Percentiles rank a stretch among this genome's conserved stretches.
Evolutionary conservation across 2,797 vertebrate genomes (phyloP).

Genomic region (Morus bassanus): DNA sequence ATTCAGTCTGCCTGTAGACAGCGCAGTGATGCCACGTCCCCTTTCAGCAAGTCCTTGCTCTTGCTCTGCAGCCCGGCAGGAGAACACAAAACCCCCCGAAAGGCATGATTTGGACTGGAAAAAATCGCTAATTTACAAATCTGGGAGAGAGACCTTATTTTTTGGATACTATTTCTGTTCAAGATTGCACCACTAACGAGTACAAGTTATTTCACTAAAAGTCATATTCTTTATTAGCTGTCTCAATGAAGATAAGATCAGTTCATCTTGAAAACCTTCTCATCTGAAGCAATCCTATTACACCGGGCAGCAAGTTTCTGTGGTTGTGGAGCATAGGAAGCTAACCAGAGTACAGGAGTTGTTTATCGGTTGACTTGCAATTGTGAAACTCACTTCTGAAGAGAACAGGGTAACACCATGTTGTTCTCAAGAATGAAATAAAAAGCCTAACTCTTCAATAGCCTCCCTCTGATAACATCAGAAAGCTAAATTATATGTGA

Average conservation of each 20-base stretch:
- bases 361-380: not conserved
- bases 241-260: not conserved
- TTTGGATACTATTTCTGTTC: not conserved
- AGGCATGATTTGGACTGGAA: not conserved
- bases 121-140: not conserved
- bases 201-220: not conserved
- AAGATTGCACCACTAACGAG: not conserved
- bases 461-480: not conserved
- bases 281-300: not conserved
- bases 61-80: not conserved
- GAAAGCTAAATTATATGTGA: not conserved
- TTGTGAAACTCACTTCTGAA: not conserved
- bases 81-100: not conserved
- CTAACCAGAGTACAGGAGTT: not conserved
- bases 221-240: not conserved
- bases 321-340: not conserved
- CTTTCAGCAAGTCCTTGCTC: not conserved
- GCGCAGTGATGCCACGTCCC: not conserved
- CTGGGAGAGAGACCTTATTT: not conserved
- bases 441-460: not conserved
- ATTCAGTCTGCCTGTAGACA: not conserved
- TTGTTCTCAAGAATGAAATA: not conserved
- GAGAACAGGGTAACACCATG: not conserved
- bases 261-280: not conserved
- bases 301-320: not conserved